These are phyloP conservation scores for Pseudorhiza aurosa DNA, from an alignment of 30 jellyfish, hydroid and myxozoan species.

Conservation along the genomic window DNA sequence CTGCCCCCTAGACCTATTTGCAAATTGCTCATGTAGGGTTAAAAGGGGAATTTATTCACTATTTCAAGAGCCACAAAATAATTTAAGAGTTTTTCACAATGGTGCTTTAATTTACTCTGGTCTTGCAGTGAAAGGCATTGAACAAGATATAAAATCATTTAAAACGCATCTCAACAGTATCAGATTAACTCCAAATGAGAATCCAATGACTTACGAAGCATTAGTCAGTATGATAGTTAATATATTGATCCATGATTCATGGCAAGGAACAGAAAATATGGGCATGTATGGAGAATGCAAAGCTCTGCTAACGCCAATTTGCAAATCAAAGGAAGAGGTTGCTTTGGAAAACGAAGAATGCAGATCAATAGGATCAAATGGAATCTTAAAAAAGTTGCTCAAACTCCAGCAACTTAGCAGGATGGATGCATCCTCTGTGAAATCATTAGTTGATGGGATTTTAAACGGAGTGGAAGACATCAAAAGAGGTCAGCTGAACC, in stretches of 20 bases:
- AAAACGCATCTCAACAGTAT: neutral
- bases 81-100: constrained; percentile 55
- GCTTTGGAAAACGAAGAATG: constrained; percentile 1
- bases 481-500: neutral
- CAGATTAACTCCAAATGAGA: neutral
- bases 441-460: constrained; percentile 5
- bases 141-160: neutral
- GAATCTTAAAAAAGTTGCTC: constrained; percentile 44
- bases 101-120: constrained; percentile 56
- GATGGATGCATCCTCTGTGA: constrained; percentile 47
- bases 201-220: neutral
- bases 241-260: constrained; percentile 34
- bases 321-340: neutral
- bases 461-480: neutral
- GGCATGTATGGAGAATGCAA: neutral
- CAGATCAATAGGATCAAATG: constrained; percentile 43
- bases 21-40: constrained; percentile 55
- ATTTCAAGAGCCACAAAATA: constrained; percentile 84
- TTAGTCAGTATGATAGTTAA: neutral
- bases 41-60: constrained; percentile 54
- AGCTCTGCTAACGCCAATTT: neutral
- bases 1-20: constrained; percentile 90
- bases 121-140: neutral
- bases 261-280: neutral
- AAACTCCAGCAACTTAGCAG: constrained; percentile 44